Evolutionary conservation across 2,888 invertebrate genomes (phyloP).

Genomic region (Onthophagus sagittarius): DNA sequence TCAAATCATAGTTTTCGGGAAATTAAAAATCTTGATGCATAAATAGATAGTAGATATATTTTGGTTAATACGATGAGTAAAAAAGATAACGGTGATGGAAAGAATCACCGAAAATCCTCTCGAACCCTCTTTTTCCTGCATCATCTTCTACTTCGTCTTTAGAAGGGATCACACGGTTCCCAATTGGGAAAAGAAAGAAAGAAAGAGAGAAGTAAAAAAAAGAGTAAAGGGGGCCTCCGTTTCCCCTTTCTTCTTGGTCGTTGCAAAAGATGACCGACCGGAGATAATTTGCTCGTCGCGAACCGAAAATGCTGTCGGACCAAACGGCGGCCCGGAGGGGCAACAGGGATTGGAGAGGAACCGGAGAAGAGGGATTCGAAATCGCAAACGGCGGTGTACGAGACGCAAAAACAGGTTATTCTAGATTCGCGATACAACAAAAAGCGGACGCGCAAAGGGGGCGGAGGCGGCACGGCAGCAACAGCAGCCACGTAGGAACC

Average conservation of each 20-base stretch:
- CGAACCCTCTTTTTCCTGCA: too few species aligned
- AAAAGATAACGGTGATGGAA: too few species aligned
- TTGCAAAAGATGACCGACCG: background rate
- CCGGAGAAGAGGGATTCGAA: background rate
- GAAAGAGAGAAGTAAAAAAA: background rate
- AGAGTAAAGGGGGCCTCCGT: background rate
- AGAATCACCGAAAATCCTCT: too few species aligned
- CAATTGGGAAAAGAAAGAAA: background rate
- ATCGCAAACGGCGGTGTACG: background rate
- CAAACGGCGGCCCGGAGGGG: background rate
- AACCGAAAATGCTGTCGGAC: background rate
- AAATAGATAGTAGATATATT: too few species aligned
- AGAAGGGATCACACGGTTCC: background rate
- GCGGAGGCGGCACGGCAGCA: slow-evolving; percentile 48
- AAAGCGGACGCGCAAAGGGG: slow-evolving; percentile 38
- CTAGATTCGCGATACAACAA: slow-evolving; percentile 41
- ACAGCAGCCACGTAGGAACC: background rate
- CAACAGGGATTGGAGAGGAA: background rate
- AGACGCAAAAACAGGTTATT: slow-evolving; percentile 44
- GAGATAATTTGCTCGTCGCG: background rate
- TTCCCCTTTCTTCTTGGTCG: background rate
- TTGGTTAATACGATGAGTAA: too few species aligned
- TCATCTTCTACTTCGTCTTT: too few species aligned
- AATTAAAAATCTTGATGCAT: too few species aligned
- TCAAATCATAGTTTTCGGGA: too few species aligned